A percentile compares a stretch with the other conserved stretches of the same genome.
Evolutionary conservation across 2,888 invertebrate species (phyloP).

Genomic region (Eristalis intricaria): DNA sequence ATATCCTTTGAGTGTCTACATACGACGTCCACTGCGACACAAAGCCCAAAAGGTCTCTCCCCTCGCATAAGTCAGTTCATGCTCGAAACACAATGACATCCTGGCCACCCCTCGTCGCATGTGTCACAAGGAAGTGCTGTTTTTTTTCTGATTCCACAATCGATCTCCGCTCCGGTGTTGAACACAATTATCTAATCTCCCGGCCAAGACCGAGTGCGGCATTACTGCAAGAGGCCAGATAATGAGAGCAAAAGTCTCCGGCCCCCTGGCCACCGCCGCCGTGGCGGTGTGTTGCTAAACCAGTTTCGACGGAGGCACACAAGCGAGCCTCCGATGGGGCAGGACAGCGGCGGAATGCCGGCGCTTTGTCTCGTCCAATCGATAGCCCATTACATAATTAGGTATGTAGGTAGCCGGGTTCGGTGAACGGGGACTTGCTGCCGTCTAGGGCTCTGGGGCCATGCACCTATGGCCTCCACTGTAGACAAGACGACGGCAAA

Average conservation of each 20-base stretch:
- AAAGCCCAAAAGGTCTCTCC: not conserved
- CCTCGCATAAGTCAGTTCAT: not conserved
- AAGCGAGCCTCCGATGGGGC: conserved; percentile 3
- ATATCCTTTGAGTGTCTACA: not conserved
- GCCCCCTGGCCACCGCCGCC: conserved; percentile 20
- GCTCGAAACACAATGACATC: not conserved
- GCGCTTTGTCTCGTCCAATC: conserved; percentile 21
- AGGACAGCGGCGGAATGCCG: conserved; percentile 18
- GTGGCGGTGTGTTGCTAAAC: conserved; percentile 17
- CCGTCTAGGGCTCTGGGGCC: conserved; percentile 42
- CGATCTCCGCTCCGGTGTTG: conserved; percentile 28
- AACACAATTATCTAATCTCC: conserved; percentile 70
- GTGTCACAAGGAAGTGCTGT: not conserved
- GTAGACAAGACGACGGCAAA: conserved; percentile 69
- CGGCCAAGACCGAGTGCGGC: conserved; percentile 65
- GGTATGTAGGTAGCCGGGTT: conserved; percentile 60
- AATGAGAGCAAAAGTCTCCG: conserved; percentile 70
- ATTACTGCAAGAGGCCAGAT: conserved; percentile 69
- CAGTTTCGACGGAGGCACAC: conserved; percentile 36
- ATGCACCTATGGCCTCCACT: conserved; percentile 63
- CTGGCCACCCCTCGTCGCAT: not conserved
- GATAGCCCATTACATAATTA: conserved; percentile 69
- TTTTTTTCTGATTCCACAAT: too few species aligned
- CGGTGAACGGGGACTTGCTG: conserved; percentile 30
- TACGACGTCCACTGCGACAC: not conserved